A percentile compares a stretch with the other conserved stretches of the same genome.
These are phyloP conservation scores for Dryadula phaetusa DNA, from an alignment of 2,888 invertebrate genomes.

Conservation along the genomic window DNA sequence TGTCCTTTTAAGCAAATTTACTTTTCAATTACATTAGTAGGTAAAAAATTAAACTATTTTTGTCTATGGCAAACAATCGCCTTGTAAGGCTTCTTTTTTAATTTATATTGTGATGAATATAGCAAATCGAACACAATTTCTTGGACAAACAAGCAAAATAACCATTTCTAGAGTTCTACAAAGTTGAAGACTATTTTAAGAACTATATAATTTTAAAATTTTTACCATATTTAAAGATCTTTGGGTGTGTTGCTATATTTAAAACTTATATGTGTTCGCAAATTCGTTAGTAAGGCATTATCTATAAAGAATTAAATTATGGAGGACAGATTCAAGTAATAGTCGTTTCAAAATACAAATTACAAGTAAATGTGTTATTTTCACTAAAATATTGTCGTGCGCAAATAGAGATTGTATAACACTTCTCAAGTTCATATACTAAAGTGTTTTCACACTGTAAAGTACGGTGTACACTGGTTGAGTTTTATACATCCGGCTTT, in stretches of 20 bases:
- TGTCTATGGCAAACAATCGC: not conserved
- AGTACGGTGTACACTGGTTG: not conserved
- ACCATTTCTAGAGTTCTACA: too few relatives aligned
- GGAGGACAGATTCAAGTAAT: too few relatives aligned
- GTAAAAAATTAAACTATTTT: not conserved
- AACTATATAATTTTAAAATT: too few relatives aligned
- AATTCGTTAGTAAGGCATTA: too few relatives aligned
- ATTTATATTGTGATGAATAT: too few relatives aligned
- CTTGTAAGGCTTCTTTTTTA: not conserved
- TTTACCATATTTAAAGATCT: not conserved
- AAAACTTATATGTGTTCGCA: too few relatives aligned
- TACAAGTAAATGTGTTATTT: slow-evolving; percentile 11
- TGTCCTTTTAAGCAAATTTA: slow-evolving; percentile 9
- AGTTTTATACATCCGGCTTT: not conserved
- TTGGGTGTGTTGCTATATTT: not conserved
- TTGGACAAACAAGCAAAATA: not conserved
- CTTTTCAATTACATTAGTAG: not conserved
- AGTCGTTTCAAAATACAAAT: slow-evolving; percentile 8
- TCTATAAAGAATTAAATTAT: too few relatives aligned
- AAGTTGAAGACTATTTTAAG: too few relatives aligned
- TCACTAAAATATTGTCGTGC: not conserved
- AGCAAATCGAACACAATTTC: too few relatives aligned
- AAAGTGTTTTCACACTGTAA: slow-evolving; percentile 19
- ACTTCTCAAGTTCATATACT: slow-evolving; percentile 23
- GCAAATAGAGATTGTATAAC: slow-evolving; percentile 11